These are phyloP conservation scores for Antitype chi DNA, from an alignment of 2,888 invertebrate genomes.

Conservation along the genomic window DNA sequence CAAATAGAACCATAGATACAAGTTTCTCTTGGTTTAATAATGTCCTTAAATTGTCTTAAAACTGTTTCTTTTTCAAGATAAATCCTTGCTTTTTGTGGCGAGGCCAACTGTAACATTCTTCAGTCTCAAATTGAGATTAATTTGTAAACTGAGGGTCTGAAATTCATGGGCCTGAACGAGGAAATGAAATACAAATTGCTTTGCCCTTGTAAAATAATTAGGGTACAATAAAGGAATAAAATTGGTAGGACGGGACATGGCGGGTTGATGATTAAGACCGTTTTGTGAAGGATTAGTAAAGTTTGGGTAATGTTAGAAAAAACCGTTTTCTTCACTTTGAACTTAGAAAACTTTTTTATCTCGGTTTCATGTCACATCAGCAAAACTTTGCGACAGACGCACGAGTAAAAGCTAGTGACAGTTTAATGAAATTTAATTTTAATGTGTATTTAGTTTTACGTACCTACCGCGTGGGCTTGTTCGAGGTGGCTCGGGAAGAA, in stretches of 20 bases:
- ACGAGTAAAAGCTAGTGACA: neutral
- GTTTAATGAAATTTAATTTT: too few species aligned
- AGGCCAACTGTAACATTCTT: constrained; percentile 33
- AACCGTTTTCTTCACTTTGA: neutral
- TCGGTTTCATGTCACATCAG: neutral
- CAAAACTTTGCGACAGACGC: neutral
- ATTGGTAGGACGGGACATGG: neutral
- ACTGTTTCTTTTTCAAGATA: constrained; percentile 26
- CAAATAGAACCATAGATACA: too few species aligned
- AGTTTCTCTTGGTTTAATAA: neutral
- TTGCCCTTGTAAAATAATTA: constrained; percentile 59
- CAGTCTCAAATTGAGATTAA: constrained; percentile 58
- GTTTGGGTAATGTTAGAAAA: neutral
- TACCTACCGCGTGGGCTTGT: too few species aligned
- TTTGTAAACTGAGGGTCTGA: constrained; percentile 45
- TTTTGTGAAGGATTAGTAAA: constrained; percentile 20
- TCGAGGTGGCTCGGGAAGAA: too few species aligned
- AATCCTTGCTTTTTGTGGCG: constrained; percentile 34
- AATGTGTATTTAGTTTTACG: too few species aligned
- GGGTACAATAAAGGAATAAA: constrained; percentile 40
- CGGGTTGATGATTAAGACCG: neutral
- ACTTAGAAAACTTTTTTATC: neutral
- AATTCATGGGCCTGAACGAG: constrained; percentile 56
- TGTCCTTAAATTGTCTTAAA: constrained; percentile 2
- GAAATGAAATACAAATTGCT: constrained; percentile 61